Evolutionary conservation across 2,113 vertebrate genomes (phyloP).

Genomic region (Amphiprion percula): DNA sequence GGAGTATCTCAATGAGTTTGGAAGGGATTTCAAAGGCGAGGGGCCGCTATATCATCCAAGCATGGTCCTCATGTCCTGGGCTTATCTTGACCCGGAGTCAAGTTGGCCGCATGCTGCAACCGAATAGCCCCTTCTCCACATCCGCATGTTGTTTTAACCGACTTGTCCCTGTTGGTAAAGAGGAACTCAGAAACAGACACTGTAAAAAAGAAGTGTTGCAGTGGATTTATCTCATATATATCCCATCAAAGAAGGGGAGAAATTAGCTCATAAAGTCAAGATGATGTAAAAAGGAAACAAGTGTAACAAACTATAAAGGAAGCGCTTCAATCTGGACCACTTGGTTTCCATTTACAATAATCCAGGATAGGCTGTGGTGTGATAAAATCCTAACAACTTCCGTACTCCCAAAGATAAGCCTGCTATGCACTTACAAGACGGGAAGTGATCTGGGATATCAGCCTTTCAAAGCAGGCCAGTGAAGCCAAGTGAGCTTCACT

Average conservation of each 20-base stretch:
- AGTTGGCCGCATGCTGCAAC: constrained; percentile 71
- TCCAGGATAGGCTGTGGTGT: constrained; percentile 71
- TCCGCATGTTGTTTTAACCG: constrained; percentile 53
- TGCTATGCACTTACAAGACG: constrained; percentile 77
- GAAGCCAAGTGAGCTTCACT: constrained; percentile 73
- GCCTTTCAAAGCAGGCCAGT: constrained; percentile 79
- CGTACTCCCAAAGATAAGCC: constrained; percentile 78
- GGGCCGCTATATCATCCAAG: constrained; percentile 78
- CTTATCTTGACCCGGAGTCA: constrained; percentile 81
- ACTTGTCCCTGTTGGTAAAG: constrained; percentile 44
- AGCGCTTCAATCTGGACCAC: constrained; percentile 60
- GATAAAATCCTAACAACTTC: constrained; percentile 84
- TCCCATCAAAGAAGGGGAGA: not conserved
- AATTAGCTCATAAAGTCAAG: constrained; percentile 38
- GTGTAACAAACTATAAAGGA: constrained; percentile 61
- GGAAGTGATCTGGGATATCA: constrained; percentile 83
- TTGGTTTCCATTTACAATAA: constrained; percentile 79
- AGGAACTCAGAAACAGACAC: constrained; percentile 17
- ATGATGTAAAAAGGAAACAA: constrained; percentile 30
- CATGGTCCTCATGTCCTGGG: constrained; percentile 70
- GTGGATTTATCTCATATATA: not conserved
- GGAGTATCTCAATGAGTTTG: constrained; percentile 80
- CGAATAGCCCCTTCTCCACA: constrained; percentile 64
- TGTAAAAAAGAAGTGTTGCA: not conserved
- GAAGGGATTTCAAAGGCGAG: constrained; percentile 81